A percentile compares a stretch with the other conserved stretches of the same genome.
These are phyloP conservation scores for Podarcis muralis DNA, from an alignment of 2,113 vertebrate genomes.

Conservation along the genomic window DNA sequence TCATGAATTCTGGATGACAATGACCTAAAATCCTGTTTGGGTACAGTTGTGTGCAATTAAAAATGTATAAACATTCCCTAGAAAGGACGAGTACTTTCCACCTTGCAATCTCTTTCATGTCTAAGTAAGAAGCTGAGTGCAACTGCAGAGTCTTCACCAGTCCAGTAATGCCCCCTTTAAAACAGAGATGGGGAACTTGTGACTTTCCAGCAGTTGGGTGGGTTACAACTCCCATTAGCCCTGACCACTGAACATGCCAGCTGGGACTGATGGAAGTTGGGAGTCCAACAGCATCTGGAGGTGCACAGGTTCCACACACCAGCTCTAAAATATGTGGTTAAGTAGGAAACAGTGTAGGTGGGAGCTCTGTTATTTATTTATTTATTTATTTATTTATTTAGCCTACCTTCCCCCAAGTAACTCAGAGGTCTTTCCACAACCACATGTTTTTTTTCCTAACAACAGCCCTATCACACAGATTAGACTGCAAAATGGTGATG, in stretches of 20 bases:
- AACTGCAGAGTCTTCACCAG: neutral
- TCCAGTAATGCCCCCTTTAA: neutral
- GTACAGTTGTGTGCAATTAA: neutral
- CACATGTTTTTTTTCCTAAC: neutral
- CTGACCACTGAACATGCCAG: too few species aligned
- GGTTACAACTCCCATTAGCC: too few species aligned
- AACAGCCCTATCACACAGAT: neutral
- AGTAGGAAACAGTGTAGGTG: neutral
- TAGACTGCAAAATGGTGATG: neutral
- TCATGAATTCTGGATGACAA: neutral
- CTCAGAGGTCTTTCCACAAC: neutral
- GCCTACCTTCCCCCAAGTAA: neutral
- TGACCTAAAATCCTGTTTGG: neutral
- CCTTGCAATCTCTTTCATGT: too few species aligned
- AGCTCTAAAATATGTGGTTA: neutral
- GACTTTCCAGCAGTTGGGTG: too few species aligned
- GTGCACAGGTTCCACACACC: too few species aligned
- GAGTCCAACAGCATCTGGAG: neutral
- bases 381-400: neutral
- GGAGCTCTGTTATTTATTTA: neutral
- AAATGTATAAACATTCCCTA: neutral
- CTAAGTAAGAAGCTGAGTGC: neutral
- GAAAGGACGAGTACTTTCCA: neutral
- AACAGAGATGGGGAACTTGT: too few species aligned
- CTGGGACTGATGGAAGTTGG: too few species aligned